Conservation (phyloP, 2,888 invertebrate species). For the Pachymerium ferrugineum region DNA sequence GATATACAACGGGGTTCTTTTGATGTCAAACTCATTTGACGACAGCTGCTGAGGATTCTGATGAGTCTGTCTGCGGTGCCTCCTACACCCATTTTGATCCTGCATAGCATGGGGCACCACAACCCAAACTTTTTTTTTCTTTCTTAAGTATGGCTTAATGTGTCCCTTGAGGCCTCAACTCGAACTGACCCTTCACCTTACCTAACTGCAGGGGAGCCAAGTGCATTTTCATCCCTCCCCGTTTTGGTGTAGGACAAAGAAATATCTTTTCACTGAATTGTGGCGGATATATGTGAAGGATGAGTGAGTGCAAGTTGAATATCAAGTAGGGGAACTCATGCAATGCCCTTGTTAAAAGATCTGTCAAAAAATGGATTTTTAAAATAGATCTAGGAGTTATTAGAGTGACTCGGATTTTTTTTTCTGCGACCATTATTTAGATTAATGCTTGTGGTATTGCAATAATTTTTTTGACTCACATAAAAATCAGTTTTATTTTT, state of each 20-base stretch:
- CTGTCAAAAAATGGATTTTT: background rate
- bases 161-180: conserved; percentile 21
- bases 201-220: background rate
- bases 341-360: background rate
- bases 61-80: conserved; percentile 10
- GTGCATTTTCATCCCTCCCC: background rate
- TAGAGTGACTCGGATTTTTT: no score
- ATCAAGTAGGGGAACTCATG: background rate
- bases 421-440: no score
- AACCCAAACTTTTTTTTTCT: background rate
- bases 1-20: conserved; percentile 19
- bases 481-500: no score
- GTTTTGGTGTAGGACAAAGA: background rate
- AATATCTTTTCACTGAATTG: conserved; percentile 23
- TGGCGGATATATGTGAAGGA: conserved; percentile 23
- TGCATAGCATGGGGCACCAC: conserved; percentile 19
- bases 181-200: conserved; percentile 4
- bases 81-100: conserved; percentile 17
- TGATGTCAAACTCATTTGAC: conserved; percentile 24
- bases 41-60: conserved; percentile 25
- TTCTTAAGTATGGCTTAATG: conserved; percentile 23
- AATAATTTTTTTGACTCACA: no score
- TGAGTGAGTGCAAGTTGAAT: background rate
- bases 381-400: no score
- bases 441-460: no score